These are phyloP conservation scores for Eugnorisma glareosa DNA, from an alignment of 2,888 invertebrate species.

Conservation along the genomic window DNA sequence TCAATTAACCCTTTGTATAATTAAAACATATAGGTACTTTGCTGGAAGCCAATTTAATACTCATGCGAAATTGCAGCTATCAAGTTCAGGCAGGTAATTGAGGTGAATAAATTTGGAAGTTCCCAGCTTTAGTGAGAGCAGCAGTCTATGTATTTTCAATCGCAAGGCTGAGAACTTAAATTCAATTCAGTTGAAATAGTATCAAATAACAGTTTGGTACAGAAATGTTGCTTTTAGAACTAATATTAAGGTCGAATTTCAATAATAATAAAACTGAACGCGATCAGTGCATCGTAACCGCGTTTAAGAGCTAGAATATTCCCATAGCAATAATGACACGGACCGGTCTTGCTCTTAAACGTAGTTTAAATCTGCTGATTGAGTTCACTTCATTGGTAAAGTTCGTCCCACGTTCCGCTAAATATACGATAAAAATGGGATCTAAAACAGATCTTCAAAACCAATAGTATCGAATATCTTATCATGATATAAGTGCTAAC, in stretches of 20 bases:
- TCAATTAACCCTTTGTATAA: background rate
- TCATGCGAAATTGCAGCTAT: constrained; percentile 50
- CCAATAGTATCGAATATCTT: constrained; percentile 51
- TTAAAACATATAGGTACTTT: constrained; percentile 6
- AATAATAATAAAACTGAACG: background rate
- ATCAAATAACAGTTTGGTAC: background rate
- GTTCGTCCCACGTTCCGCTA: background rate
- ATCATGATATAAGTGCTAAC: constrained; percentile 62
- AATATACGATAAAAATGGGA: background rate
- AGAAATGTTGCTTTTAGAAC: background rate
- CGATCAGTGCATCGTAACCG: background rate
- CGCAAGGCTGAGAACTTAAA: background rate
- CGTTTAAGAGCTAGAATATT: background rate
- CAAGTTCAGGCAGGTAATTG: constrained; percentile 41
- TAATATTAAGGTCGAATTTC: background rate
- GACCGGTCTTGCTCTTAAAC: background rate
- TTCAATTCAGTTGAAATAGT: constrained; percentile 28
- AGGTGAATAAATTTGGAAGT: constrained; percentile 47
- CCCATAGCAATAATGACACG: background rate
- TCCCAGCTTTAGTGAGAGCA: constrained; percentile 16
- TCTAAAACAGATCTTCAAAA: constrained; percentile 46
- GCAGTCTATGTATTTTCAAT: constrained; percentile 23
- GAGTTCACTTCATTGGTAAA: background rate
- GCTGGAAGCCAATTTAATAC: constrained; percentile 13
- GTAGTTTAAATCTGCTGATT: background rate